Percentiles rank a stretch among this genome's conserved stretches.
Evolutionary conservation across 2,888 invertebrate species (phyloP).

Genomic region (Archips xylosteana): DNA sequence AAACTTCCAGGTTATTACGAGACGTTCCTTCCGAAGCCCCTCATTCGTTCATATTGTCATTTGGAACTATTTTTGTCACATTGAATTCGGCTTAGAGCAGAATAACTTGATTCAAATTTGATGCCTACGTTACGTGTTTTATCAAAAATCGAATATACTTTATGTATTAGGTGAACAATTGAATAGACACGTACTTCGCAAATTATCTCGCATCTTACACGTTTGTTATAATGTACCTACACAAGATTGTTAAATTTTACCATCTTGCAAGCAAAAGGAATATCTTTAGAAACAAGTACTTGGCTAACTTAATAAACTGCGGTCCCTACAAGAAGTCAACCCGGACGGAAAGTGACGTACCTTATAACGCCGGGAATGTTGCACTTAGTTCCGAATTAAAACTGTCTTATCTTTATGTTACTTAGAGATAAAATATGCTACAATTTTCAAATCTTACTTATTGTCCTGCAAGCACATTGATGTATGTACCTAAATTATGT

Average conservation of each 20-base stretch:
- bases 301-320: background rate
- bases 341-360: background rate
- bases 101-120: background rate
- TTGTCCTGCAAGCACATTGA: too few relatives aligned
- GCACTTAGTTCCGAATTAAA: background rate
- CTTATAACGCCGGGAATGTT: background rate
- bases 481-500: too few relatives aligned
- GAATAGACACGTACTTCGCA: background rate
- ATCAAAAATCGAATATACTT: background rate
- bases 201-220: too few relatives aligned
- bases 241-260: too few relatives aligned
- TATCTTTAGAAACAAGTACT: background rate
- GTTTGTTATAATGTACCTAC: too few relatives aligned
- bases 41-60: slow-evolving; percentile 26
- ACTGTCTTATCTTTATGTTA: background rate
- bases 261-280: too few relatives aligned
- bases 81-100: background rate
- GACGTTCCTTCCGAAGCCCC: slow-evolving; percentile 15
- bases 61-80: slow-evolving; percentile 13
- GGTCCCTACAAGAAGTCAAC: background rate
- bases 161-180: background rate
- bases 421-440: background rate
- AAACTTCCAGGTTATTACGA: slow-evolving; percentile 56
- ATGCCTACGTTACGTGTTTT: background rate
- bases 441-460: too few relatives aligned